These are phyloP conservation scores for Uria aalge DNA, from an alignment of 2,113 vertebrate genomes.

Conservation along the genomic window DNA sequence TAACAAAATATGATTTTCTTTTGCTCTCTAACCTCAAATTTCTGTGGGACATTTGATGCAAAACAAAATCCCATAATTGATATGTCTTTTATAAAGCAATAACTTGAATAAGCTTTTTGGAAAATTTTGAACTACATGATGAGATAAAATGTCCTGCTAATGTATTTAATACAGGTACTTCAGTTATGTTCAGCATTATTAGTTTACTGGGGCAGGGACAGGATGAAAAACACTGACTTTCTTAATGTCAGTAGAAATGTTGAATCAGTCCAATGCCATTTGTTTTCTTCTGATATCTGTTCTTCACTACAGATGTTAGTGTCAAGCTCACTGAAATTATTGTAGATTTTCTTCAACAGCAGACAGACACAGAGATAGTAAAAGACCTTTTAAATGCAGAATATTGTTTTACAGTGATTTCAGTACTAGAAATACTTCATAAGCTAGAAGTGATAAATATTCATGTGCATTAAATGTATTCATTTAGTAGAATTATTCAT, in stretches of 20 bases:
- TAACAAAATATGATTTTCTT: background rate
- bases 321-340: background rate
- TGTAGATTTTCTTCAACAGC: background rate
- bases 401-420: slow-evolving; percentile 31
- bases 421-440: slow-evolving; percentile 21
- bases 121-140: background rate
- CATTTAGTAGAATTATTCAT: slow-evolving; percentile 60
- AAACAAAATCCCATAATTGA: background rate
- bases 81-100: background rate
- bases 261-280: background rate
- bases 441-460: slow-evolving; percentile 51
- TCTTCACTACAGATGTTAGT: background rate
- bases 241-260: background rate
- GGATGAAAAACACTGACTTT: background rate
- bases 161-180: background rate
- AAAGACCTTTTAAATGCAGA: slow-evolving; percentile 23
- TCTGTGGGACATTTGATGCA: background rate
- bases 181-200: background rate
- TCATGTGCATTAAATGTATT: slow-evolving; percentile 43
- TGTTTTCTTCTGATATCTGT: background rate
- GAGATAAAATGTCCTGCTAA: background rate
- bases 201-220: background rate
- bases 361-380: background rate
- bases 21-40: background rate
- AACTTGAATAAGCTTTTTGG: background rate